Percentiles rank a stretch among this genome's conserved stretches.
phyloP scores from a whole-genome alignment of 1,140 invertebrate genomes.

The Melanaphis sacchari region DNA sequence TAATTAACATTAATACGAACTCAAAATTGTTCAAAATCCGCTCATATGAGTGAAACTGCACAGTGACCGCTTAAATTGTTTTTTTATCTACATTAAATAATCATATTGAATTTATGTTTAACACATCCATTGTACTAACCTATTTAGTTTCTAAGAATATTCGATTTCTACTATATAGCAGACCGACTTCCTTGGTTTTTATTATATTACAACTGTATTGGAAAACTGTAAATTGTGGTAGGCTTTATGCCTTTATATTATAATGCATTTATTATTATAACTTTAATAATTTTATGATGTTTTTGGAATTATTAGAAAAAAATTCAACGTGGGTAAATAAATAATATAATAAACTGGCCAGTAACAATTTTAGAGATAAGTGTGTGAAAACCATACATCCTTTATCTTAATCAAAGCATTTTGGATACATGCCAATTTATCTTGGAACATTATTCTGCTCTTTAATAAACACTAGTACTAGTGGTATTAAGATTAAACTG shows the following conservation, averaged over 20 bases:
- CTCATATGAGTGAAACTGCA: too few relatives aligned
- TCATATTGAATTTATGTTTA: not conserved
- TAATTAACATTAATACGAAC: not conserved
- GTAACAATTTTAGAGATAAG: not conserved
- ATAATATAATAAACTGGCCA: not conserved
- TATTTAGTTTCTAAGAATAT: not conserved
- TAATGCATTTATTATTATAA: not conserved
- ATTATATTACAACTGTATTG: not conserved
- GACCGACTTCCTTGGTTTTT: not conserved
- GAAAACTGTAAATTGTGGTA: not conserved
- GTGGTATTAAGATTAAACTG: constrained; percentile 26
- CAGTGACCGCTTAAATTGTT: too few relatives aligned
- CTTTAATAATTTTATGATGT: not conserved
- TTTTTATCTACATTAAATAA: not conserved
- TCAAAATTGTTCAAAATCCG: not conserved
- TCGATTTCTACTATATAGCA: not conserved
- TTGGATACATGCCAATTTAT: constrained; percentile 14
- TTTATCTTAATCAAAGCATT: constrained; percentile 1
- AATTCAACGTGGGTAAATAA: not conserved
- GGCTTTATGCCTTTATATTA: not conserved
- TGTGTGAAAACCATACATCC: not conserved
- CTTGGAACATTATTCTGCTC: not conserved
- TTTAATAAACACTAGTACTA: constrained; percentile 25
- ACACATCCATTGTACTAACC: not conserved
- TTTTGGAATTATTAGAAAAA: not conserved